Percentiles rank a stretch among this genome's conserved stretches.
Evolutionary conservation across 2,113 vertebrate genomes (phyloP).

Genomic region (Proterorhinus semilunaris): DNA sequence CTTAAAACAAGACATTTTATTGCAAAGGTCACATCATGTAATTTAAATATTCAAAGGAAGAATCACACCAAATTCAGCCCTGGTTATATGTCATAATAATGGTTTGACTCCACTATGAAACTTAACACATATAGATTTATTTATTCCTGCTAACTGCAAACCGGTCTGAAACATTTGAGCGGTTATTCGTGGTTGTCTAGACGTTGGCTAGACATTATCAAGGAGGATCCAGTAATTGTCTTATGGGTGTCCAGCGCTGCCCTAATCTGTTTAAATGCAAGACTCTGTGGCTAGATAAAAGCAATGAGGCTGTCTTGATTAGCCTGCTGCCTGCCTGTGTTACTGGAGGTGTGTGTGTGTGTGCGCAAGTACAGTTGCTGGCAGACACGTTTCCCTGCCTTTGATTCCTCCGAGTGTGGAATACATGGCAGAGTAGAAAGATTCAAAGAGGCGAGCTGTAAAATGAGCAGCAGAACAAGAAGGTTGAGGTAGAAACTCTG

Average conservation of each 20-base stretch:
- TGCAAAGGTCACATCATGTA: no score
- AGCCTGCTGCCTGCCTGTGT: conserved; percentile 47
- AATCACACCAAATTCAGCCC: neutral
- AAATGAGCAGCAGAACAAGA: conserved; percentile 20
- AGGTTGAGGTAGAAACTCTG: conserved; percentile 21
- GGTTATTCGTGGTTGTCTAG: conserved; percentile 41
- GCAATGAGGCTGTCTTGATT: conserved; percentile 66
- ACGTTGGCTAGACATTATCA: conserved; percentile 50
- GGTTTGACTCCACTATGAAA: neutral
- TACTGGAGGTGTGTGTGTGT: conserved; percentile 49
- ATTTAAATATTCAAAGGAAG: no score
- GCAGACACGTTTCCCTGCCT: conserved; percentile 49
- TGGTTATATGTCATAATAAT: neutral
- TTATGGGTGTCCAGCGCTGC: conserved; percentile 63
- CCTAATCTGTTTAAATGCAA: conserved; percentile 74
- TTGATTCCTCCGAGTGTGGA: conserved; percentile 52
- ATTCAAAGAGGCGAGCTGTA: conserved; percentile 18
- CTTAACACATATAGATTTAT: conserved; percentile 5
- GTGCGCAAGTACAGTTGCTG: conserved; percentile 47
- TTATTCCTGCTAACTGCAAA: conserved; percentile 9
- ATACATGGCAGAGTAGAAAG: conserved; percentile 17
- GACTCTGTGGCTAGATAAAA: conserved; percentile 72
- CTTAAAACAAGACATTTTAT: no score
- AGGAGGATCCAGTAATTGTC: conserved; percentile 61
- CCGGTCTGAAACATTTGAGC: neutral